Base-by-base conservation (phyloP, 2,113 vertebrate genomes). In the Pagrus major region DNA sequence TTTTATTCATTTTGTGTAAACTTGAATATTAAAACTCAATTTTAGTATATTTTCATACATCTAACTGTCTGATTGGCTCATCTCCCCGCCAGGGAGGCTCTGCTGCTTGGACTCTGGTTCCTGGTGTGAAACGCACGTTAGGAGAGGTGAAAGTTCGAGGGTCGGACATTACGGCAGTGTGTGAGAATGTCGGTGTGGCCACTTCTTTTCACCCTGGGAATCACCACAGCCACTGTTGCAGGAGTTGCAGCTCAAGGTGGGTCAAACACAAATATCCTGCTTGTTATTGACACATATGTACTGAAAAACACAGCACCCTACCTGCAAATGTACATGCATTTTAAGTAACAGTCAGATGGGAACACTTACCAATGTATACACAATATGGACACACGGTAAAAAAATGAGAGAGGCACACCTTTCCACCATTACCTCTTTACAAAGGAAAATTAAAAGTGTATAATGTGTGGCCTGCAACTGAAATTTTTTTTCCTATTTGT, bases 201-300 rank as follows among this genome's bases (percentile, higher is more conserved):
- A 65, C 55, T 93, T 71, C 76, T 94, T 58, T 31, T 95, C 60
- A 42, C 90, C 33, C 61, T 92, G 76, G 93, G 83, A 86, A 58
- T 93, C 71, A 83, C 79, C 3, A n/a, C 55, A 72, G 80, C 67
- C 29, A 56, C 83, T 51, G 75, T 86, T 78, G 69, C 6, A 15
- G 41, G 41, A 42, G 41, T 90, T 47, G 63, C 81, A 61, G 71
- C 84, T 80, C 91, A 93, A 91, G 94, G 95, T 96, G 68, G 41
- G 86, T 85, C 51, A 65, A 16, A 72, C 25, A 61, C 12, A 14
- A 37, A 47, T 9, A 42, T 37, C 0, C 16, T 33, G 9, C 29
- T 35, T 75, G 37, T 41, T 6, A 27, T 18, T 71, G 11, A 5
- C 15, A 25, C 29, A 31, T 46, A 25, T n/a, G 23, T 67, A 15